phyloP scores from a whole-genome alignment of 1,140 invertebrate genomes.

The Sarcophaga bullata region DNA sequence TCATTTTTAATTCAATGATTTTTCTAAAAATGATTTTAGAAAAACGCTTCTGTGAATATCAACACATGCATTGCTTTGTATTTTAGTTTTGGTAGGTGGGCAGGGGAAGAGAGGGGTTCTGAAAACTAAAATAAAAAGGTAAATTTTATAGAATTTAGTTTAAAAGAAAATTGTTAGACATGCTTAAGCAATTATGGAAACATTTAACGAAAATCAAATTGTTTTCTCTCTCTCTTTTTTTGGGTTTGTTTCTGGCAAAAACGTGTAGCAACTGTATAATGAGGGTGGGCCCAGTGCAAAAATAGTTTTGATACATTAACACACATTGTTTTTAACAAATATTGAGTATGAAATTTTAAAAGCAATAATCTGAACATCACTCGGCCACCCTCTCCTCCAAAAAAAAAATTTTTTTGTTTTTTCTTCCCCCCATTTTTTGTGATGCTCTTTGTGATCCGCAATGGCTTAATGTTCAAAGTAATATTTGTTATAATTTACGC shows the following conservation, averaged over 20 bases:
- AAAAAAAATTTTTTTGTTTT: not conserved
- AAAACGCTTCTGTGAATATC: constrained; percentile 27
- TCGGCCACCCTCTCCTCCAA: not conserved
- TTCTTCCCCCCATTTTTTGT: not conserved
- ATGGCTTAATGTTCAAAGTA: constrained; percentile 33
- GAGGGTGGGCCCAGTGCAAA: too few relatives aligned
- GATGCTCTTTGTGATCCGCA: not conserved
- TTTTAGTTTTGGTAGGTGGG: too few relatives aligned
- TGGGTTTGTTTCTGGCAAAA: too few relatives aligned
- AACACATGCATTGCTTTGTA: constrained; percentile 15
- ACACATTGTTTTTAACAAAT: too few relatives aligned
- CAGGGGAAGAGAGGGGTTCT: not conserved
- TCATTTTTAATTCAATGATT: too few relatives aligned
- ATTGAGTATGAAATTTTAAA: too few relatives aligned
- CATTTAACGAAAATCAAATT: too few relatives aligned
- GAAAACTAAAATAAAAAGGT: not conserved
- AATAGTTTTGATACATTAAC: too few relatives aligned
- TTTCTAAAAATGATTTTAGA: too few relatives aligned
- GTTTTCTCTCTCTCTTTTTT: too few relatives aligned
- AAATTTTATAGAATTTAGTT: constrained; percentile 15
- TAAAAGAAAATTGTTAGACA: constrained; percentile 13
- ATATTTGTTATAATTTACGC: constrained; percentile 41
- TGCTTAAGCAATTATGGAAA: constrained; percentile 34
- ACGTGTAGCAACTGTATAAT: too few relatives aligned
- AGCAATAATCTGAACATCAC: not conserved